A percentile compares a stretch with the other conserved stretches of the same genome.
Evolutionary conservation across 1,140 invertebrate species (phyloP).

Genomic region (Luehdorfia chinensis): DNA sequence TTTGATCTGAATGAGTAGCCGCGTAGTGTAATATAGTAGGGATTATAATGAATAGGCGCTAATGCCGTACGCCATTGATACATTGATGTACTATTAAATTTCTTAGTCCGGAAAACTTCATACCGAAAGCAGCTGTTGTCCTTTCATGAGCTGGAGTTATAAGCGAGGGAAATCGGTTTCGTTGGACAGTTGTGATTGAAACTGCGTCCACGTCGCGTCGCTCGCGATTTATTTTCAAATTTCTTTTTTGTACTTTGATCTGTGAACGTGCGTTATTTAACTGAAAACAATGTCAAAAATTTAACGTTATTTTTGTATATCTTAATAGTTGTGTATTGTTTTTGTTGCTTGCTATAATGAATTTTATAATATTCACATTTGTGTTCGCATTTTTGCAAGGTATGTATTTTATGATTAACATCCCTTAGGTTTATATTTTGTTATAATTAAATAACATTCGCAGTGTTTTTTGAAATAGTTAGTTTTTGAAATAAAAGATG

Average conservation of each 20-base stretch:
- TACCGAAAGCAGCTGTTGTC: constrained; percentile 44
- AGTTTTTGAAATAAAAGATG: no score
- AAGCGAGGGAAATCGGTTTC: constrained; percentile 41
- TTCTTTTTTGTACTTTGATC: constrained; percentile 7
- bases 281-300: background rate
- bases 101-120: constrained; percentile 37
- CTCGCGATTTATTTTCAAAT: constrained; percentile 14
- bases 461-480: no score
- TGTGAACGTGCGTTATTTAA: background rate
- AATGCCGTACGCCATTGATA: no score
- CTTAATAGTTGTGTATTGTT: background rate
- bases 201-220: constrained; percentile 20
- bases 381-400: constrained; percentile 30
- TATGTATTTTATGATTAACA: constrained; percentile 19
- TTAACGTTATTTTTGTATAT: background rate
- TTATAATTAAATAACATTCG: no score
- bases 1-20: no score
- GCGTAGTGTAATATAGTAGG: no score
- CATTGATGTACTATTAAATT: no score
- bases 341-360: constrained; percentile 17
- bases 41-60: no score
- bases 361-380: constrained; percentile 22
- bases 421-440: no score
- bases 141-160: constrained; percentile 46
- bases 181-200: constrained; percentile 36